Conservation (phyloP, 37 sponge, comb jelly and placozoan species). For the Hexactinellida sp. region DNA sequence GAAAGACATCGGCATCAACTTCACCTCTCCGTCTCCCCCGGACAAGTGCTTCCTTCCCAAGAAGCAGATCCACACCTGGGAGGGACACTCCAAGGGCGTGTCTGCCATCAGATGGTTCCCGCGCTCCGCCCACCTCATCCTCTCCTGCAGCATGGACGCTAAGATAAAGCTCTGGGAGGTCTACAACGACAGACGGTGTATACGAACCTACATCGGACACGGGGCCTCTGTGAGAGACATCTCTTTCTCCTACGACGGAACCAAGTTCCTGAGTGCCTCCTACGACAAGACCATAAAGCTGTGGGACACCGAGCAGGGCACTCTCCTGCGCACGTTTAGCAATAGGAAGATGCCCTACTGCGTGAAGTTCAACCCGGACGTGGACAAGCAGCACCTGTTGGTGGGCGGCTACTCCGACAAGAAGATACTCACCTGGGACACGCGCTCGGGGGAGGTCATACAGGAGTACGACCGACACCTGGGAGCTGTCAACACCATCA, state of each 20-base stretch:
- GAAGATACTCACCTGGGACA: conserved; percentile 92
- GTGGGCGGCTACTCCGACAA: conserved; percentile 85
- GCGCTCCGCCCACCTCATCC: conserved; percentile 72
- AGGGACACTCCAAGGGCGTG: conserved; percentile 79
- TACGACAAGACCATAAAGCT: conserved; percentile 83
- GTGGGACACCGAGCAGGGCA: conserved; percentile 98
- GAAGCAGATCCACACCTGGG: conserved; percentile 84
- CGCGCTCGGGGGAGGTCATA: conserved; percentile 53
- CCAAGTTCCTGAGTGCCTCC: conserved; percentile 75
- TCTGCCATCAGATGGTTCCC: conserved; percentile 76
- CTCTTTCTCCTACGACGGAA: conserved; percentile 79
- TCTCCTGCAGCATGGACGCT: conserved; percentile 88
- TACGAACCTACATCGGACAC: conserved; percentile 72
- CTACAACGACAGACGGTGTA: conserved; percentile 68
- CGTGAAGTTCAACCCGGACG: conserved; percentile 89
- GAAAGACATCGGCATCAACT: conserved; percentile 70
- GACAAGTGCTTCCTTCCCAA: conserved; percentile 88
- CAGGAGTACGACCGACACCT: conserved; percentile 99
- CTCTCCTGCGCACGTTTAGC: conserved; percentile 20
- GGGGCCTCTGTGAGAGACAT: conserved; percentile 81
- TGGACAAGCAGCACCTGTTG: conserved; percentile 80
- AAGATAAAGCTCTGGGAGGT: conserved; percentile 96
- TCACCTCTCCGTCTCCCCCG: conserved; percentile 71
- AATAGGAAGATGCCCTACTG: conserved; percentile 80
- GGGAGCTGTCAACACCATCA: conserved; percentile 92